Percentiles rank a stretch among this genome's conserved stretches.
phyloP scores from a whole-genome alignment of 2,797 vertebrate species.

The Bryconaethiops microstoma region DNA sequence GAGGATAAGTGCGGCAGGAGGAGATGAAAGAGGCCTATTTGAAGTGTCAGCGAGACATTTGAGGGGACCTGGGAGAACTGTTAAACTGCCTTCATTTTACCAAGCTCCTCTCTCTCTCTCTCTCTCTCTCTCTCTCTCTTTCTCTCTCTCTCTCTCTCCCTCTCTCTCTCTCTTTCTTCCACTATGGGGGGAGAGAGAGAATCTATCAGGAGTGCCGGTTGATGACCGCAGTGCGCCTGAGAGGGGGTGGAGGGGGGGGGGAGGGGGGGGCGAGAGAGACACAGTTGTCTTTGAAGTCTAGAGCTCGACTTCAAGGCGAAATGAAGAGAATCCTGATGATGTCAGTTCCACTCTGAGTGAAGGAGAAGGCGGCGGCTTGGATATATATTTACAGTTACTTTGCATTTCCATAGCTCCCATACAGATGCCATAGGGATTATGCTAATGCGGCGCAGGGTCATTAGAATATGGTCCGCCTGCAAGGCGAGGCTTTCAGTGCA shows the following conservation, averaged over 20 bases:
- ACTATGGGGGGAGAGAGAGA: slow-evolving; percentile 11
- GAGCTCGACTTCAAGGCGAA: slow-evolving; percentile 51
- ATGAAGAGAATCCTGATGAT: slow-evolving; percentile 49
- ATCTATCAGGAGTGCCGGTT: slow-evolving; percentile 40
- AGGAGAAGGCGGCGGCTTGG: slow-evolving; percentile 34
- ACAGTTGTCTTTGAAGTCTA: slow-evolving; percentile 52
- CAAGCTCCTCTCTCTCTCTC: slow-evolving; percentile 21
- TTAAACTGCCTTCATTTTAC: slow-evolving; percentile 64
- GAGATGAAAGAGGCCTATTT: slow-evolving; percentile 63
- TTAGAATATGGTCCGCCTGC: slow-evolving; percentile 33
- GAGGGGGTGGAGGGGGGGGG: slow-evolving; percentile 24
- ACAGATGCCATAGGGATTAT: slow-evolving; percentile 42
- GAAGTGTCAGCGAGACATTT: slow-evolving; percentile 61
- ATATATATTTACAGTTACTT: slow-evolving; percentile 35
- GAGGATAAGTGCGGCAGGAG: slow-evolving; percentile 55
- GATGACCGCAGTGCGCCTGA: slow-evolving; percentile 51
- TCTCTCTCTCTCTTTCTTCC: not conserved
- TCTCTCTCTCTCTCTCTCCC: not conserved
- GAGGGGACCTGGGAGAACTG: slow-evolving; percentile 55
- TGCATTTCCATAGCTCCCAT: slow-evolving; percentile 41
- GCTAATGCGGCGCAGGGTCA: slow-evolving; percentile 25
- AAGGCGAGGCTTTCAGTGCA: not conserved
- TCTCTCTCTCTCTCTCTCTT: not conserved
- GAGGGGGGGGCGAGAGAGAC: slow-evolving; percentile 24
- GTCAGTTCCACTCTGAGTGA: slow-evolving; percentile 43